Percentiles rank a stretch among this genome's conserved stretches.
Conservation (phyloP, 2,113 vertebrate genomes). For the Neomonachus schauinslandi region DNA sequence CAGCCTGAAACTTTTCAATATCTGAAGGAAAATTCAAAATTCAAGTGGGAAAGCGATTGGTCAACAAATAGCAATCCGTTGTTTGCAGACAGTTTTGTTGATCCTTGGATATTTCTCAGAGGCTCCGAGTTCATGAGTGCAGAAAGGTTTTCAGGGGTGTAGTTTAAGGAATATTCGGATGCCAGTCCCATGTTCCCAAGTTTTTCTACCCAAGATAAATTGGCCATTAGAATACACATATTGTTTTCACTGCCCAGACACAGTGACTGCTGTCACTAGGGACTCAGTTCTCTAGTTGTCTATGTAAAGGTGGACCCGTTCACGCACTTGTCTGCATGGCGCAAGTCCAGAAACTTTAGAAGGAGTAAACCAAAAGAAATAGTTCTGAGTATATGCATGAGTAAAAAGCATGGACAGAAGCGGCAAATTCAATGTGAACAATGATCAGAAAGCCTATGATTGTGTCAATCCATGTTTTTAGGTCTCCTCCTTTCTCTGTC, state of each 20-base stretch:
- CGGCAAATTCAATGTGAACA: neutral
- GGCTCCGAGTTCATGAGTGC: neutral
- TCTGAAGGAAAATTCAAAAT: neutral
- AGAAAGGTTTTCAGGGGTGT: neutral
- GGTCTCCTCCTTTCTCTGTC: slow-evolving; percentile 33
- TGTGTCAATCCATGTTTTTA: neutral
- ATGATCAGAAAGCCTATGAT: neutral
- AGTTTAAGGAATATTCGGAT: neutral
- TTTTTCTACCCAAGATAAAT: neutral
- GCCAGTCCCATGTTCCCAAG: neutral
- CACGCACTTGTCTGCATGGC: neutral
- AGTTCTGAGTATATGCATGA: neutral
- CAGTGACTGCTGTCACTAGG: neutral
- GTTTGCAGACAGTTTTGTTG: neutral
- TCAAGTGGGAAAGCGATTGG: neutral
- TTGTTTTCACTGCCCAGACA: neutral
- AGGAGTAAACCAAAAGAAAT: neutral
- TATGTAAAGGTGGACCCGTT: neutral
- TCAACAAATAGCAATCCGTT: neutral
- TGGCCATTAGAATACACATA: neutral
- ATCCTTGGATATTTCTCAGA: neutral
- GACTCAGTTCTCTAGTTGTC: neutral
- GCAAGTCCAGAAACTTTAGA: neutral
- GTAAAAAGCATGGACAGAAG: neutral
- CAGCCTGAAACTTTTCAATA: neutral